A percentile compares a stretch with the other conserved stretches of the same genome.
These are phyloP conservation scores for Ochotona princeps DNA, from an alignment of 2,113 vertebrate species.

Conservation along the genomic window DNA sequence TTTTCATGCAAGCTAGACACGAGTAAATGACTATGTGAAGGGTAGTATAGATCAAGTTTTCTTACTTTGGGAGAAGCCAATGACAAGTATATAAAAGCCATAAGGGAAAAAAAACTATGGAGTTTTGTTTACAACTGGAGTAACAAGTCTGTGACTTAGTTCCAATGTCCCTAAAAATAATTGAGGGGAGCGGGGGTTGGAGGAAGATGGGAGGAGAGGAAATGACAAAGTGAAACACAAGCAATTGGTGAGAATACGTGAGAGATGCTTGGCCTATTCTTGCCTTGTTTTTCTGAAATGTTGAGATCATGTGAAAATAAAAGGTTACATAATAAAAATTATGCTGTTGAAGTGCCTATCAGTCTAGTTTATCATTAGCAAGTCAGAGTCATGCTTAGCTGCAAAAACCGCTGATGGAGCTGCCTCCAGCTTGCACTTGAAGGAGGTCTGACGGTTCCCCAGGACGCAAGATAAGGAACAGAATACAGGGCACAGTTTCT, in stretches of 20 bases:
- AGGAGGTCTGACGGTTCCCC: too few relatives aligned
- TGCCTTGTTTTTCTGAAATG: not conserved
- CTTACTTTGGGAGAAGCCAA: slow-evolving; percentile 1
- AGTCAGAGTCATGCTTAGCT: not conserved
- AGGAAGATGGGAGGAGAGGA: not conserved
- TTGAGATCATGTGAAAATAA: not conserved
- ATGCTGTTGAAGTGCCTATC: not conserved
- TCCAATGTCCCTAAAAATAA: not conserved
- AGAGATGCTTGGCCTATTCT: not conserved
- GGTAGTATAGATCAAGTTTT: not conserved
- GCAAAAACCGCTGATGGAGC: not conserved
- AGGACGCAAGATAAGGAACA: not conserved
- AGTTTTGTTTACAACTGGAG: not conserved
- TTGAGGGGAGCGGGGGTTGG: not conserved
- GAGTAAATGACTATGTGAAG: not conserved
- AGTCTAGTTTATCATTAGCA: not conserved
- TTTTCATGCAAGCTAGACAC: not conserved
- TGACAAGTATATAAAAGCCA: not conserved
- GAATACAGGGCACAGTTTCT: not conserved
- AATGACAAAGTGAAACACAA: slow-evolving; percentile 31
- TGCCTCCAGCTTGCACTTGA: not conserved
- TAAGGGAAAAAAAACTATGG: not conserved
- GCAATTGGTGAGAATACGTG: not conserved
- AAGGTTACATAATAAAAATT: not conserved
- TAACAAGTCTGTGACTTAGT: not conserved